phyloP scores from a whole-genome alignment of 2,113 vertebrate species.

The Fulica atra region DNA sequence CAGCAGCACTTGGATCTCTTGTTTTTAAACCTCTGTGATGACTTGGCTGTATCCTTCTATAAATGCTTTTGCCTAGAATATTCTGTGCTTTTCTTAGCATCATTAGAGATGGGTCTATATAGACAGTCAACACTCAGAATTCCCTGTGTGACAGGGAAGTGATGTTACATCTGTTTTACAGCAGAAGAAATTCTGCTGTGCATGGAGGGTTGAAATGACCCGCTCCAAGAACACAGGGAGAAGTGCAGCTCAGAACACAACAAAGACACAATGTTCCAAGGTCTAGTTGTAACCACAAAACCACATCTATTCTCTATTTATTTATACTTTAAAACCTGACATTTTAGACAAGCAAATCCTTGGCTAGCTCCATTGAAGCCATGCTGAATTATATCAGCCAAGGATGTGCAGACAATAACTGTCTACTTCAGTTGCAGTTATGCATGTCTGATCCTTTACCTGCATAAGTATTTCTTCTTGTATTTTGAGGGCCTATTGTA shows the following conservation, averaged over 20 bases:
- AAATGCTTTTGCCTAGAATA: not conserved
- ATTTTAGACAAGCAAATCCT: not conserved
- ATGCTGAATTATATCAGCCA: not conserved
- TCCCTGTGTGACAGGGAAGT: not conserved
- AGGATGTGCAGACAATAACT: not conserved
- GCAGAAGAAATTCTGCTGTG: not conserved
- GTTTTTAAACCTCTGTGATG: not conserved
- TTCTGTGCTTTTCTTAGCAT: not conserved
- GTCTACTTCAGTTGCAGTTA: not conserved
- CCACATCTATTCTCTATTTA: not conserved
- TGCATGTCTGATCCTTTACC: not conserved
- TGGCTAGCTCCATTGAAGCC: not conserved
- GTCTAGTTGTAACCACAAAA: slow-evolving; percentile 16
- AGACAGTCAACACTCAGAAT: not conserved
- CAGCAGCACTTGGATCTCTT: not conserved
- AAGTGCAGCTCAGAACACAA: not conserved
- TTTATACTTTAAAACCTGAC: not conserved
- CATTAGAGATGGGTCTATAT: not conserved
- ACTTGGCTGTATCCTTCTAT: not conserved
- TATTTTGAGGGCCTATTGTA: not conserved
- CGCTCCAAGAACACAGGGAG: not conserved
- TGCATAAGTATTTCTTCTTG: not conserved
- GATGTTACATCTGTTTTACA: not conserved
- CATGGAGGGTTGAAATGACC: not conserved
- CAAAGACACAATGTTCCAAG: not conserved